Conservation (phyloP, 2,888 invertebrate genomes). For the Ferdinandea cuprea region DNA sequence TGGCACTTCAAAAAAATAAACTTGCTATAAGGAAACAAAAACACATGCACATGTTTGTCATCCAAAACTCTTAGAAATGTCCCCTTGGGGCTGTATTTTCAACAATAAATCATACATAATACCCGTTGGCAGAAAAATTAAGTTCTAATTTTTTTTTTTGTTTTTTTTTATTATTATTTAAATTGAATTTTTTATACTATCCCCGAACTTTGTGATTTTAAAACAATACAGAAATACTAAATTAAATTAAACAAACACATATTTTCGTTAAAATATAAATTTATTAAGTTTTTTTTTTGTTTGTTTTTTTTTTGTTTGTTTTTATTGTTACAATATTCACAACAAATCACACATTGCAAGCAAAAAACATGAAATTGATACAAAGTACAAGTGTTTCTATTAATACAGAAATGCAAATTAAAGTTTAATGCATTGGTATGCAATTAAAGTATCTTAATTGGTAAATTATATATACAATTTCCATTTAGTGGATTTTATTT, state of each 20-base stretch:
- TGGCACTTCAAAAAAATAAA: constrained; percentile 63
- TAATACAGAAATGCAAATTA: constrained; percentile 43
- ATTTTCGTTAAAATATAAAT: constrained; percentile 3
- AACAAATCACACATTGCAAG: constrained; percentile 22
- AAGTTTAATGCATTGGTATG: constrained; percentile 33
- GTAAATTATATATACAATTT: constrained; percentile 12
- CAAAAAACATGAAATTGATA: constrained; percentile 51
- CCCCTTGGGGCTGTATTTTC: constrained; percentile 31
- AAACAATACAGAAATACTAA: background rate
- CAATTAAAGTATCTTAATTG: constrained; percentile 33
- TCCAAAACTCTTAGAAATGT: constrained; percentile 40
- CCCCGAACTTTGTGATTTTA: constrained; percentile 1
- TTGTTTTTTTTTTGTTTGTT: constrained; percentile 18
- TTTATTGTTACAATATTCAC: background rate
- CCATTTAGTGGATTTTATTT: constrained; percentile 12
- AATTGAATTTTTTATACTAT: background rate
- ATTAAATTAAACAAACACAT: background rate
- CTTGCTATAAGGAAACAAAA: constrained; percentile 19
- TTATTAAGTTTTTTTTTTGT: constrained; percentile 1
- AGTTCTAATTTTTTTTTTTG: background rate
- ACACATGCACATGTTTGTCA: constrained; percentile 51
- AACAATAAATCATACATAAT: constrained; percentile 2
- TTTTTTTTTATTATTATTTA: background rate
- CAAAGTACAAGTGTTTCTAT: constrained; percentile 63
- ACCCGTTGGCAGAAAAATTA: background rate